These are phyloP conservation scores for Idaea dimidiata DNA, from an alignment of 2,888 invertebrate species.

Conservation along the genomic window DNA sequence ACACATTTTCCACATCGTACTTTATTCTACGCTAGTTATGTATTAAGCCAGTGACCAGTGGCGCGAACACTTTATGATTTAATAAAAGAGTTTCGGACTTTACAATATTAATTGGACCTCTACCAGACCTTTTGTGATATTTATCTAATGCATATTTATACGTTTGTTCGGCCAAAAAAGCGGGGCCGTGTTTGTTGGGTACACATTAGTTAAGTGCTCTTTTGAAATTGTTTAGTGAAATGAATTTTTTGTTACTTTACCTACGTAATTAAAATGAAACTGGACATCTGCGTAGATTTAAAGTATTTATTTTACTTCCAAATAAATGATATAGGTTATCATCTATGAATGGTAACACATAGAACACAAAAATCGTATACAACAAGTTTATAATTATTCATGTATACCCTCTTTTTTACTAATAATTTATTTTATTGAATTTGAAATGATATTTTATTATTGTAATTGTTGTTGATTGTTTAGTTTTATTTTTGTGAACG, in stretches of 20 bases:
- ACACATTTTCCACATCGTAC: neutral
- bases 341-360: no score
- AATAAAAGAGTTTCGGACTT: slow-evolving; percentile 74
- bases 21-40: neutral
- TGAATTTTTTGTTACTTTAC: slow-evolving; percentile 2
- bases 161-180: slow-evolving; percentile 63
- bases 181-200: slow-evolving; percentile 59
- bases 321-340: no score
- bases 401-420: no score
- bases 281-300: slow-evolving; percentile 1
- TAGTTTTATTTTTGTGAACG: no score
- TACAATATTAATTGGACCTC: slow-evolving; percentile 66
- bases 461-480: no score
- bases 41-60: slow-evolving; percentile 34
- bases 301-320: slow-evolving; percentile 30
- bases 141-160: slow-evolving; percentile 77
- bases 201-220: slow-evolving; percentile 38
- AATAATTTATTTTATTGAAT: no score
- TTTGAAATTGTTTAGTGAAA: slow-evolving; percentile 28
- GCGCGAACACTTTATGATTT: slow-evolving; percentile 69
- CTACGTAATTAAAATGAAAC: slow-evolving; percentile 7
- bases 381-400: no score
- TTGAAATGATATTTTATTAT: no score
- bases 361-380: no score
- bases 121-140: slow-evolving; percentile 58